phyloP scores from a whole-genome alignment of 2,113 vertebrate species.

The Calidris pugnax region DNA sequence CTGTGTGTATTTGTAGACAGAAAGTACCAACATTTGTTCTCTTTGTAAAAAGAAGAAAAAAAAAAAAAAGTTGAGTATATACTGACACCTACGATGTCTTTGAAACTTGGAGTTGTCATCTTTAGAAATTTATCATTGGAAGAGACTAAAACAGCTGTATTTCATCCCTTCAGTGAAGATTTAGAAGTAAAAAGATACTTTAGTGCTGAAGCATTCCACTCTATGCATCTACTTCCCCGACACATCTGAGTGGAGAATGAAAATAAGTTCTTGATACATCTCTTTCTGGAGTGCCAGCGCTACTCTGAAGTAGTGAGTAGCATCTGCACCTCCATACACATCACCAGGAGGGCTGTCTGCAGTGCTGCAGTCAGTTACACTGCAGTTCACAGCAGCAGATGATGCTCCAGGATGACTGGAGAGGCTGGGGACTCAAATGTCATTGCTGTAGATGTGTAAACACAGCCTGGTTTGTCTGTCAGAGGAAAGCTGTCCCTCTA shows the following conservation, averaged over 20 bases:
- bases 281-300: not conserved
- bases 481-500: not conserved
- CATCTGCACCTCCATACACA: rapidly evolving
- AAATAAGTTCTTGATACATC: not conserved
- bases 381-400: not conserved
- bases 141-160: not conserved
- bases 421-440: not conserved
- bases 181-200: not conserved
- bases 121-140: not conserved
- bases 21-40: not conserved
- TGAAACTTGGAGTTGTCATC: not conserved
- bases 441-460: not conserved
- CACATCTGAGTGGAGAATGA: not conserved
- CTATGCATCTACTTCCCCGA: not conserved
- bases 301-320: not conserved
- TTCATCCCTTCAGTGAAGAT: not conserved
- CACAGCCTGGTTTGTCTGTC: rapidly evolving
- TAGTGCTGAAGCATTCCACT: not conserved
- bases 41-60: not conserved
- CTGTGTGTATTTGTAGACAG: not conserved
- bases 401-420: not conserved
- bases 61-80: not conserved
- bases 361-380: not conserved
- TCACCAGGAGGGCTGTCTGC: not conserved
- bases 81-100: not conserved